phyloP scores from a whole-genome alignment of 2,113 vertebrate genomes.

The Morone chrysops region DNA sequence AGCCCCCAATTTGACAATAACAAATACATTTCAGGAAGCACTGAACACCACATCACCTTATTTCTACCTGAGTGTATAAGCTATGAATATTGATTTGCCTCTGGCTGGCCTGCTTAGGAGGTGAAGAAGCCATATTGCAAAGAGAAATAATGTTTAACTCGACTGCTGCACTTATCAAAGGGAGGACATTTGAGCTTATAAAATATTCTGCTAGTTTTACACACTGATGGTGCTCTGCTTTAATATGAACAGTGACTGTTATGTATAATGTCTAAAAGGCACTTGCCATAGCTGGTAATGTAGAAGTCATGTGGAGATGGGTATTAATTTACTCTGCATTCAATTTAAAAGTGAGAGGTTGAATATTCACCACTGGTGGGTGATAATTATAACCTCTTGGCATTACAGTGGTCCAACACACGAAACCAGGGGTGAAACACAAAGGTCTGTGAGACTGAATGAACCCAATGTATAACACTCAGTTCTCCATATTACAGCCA shows the following conservation, averaged over 20 bases:
- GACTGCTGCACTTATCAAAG: constrained; percentile 36
- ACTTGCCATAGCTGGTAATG: background rate
- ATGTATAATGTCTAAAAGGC: background rate
- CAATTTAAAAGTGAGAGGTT: constrained; percentile 18
- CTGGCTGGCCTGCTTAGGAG: constrained; percentile 49
- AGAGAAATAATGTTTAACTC: constrained; percentile 50
- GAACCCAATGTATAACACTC: background rate
- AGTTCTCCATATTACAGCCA: background rate
- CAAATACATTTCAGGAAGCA: constrained; percentile 51
- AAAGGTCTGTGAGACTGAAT: constrained; percentile 9
- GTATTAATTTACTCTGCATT: background rate
- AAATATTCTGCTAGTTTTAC: constrained; percentile 26
- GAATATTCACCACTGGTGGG: constrained; percentile 4
- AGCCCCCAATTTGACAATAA: constrained; percentile 53
- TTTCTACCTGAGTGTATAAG: constrained; percentile 68
- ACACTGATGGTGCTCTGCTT: constrained; percentile 11
- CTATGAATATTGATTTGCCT: constrained; percentile 65
- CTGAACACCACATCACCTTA: constrained; percentile 40
- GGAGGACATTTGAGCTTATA: constrained; percentile 12
- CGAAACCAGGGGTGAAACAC: constrained; percentile 13
- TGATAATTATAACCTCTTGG: constrained; percentile 30
- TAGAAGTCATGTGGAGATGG: background rate
- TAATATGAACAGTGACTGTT: background rate
- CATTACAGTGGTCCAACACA: background rate
- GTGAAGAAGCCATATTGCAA: constrained; percentile 43